These are phyloP conservation scores for Mythimna pallens DNA, from an alignment of 2,888 invertebrate genomes.

Conservation along the genomic window DNA sequence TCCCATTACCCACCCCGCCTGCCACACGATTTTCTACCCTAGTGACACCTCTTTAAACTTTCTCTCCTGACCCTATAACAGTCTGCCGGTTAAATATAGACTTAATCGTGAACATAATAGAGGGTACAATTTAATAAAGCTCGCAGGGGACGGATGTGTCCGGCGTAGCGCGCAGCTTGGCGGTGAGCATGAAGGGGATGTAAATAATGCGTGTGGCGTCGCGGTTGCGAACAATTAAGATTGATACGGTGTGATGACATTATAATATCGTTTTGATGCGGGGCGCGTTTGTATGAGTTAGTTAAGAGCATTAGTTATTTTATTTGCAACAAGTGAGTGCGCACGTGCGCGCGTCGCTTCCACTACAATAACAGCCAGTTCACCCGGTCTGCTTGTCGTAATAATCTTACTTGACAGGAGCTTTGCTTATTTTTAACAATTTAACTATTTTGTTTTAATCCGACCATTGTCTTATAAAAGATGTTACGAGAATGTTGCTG, in stretches of 20 bases:
- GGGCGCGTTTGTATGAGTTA: conserved; percentile 68
- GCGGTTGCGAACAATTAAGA: conserved; percentile 82
- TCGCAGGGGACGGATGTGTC: neutral
- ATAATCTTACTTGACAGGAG: conserved; percentile 27
- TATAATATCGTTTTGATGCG: conserved; percentile 81
- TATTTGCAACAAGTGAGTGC: conserved; percentile 64
- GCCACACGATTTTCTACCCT: conserved; percentile 37
- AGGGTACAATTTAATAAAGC: neutral
- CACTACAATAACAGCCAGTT: conserved; percentile 16
- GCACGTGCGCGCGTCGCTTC: conserved; percentile 11
- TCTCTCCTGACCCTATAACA: conserved; percentile 1
- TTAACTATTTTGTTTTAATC: neutral
- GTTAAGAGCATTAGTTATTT: conserved; percentile 69
- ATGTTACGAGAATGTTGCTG: too few relatives aligned
- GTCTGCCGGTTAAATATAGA: conserved; percentile 1
- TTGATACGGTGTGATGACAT: conserved; percentile 85
- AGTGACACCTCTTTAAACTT: conserved; percentile 12
- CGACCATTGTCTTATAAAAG: neutral
- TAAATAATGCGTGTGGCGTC: conserved; percentile 65
- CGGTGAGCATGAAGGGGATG: conserved; percentile 58
- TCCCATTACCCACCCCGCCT: conserved; percentile 69
- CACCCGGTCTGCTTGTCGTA: neutral
- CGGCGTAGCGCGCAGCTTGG: conserved; percentile 17
- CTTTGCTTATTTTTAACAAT: neutral
- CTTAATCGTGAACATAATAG: conserved; percentile 25